Base-by-base conservation (phyloP, 1,140 invertebrate species). In the Bombus superbus region DNA sequence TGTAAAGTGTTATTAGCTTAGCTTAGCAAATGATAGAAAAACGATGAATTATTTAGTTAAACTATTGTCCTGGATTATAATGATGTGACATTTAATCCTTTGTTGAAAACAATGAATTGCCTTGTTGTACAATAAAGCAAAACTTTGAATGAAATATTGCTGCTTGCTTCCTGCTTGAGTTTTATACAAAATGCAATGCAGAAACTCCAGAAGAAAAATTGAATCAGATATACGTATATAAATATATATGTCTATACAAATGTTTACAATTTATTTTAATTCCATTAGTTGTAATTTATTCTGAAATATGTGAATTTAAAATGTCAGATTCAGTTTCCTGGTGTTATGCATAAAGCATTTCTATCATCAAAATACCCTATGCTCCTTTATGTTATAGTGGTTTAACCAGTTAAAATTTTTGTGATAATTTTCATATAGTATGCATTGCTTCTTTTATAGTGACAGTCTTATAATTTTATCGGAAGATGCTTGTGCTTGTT, bases 41-140 rank as follows among this genome's bases (percentile, higher is more conserved):
- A 90, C 85, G 91, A 92, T 92, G 89, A 93, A 93, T 92, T 92
- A 91, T 83, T 91, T 92, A 92, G 91, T 91, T 87, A 92, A 92
- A 92, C 91, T 87, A 92, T 92, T 92, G 90, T 89, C 92, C 90
- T 88, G 87, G 89, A 90, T 90, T 92, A 93, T 91, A 86, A 93
- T 92, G 90, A 94, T 93, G 92, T 92, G 91, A 93, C 91, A 91
- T 91, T 93, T 92, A 93, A 93, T 94, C 92, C 90, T 94, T 92
- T 95, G 94, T 95, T 94, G 86, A 92, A 93, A 91, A 94, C 90
- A 88, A 91, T 93, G 89, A 94, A 94, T 93, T 94, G 93, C 92
- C 93, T 94, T 94, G 92, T 94, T 94, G 90, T 94, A 94, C 91
- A 94, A 94, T 94, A 94, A 95, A 94, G 90, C 89, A 88, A 92